Base-by-base conservation (phyloP, 2,113 vertebrate species). In the Ariopsis seemanni region DNA sequence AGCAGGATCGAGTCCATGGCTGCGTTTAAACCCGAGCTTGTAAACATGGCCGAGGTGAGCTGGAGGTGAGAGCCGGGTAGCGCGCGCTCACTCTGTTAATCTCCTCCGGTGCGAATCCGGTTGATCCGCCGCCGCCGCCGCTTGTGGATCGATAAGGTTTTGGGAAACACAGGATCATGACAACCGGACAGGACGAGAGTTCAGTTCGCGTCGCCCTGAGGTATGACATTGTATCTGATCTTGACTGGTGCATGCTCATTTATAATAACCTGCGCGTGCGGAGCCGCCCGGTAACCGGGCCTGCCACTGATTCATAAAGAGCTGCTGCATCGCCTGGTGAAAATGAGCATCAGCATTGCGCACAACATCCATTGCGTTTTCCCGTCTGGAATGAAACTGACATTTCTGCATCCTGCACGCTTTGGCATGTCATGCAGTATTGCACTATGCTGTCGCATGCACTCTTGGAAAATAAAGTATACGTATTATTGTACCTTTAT, bases 191-290 rank as follows among this genome's bases (percentile, higher is more conserved):
- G 93, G 97, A 98, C 89, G 97, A 98, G 90, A 98, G 97, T 94
- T 95, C 97, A 1, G 97, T 98, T 89, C 95, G 97, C 10, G 97
- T 99, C 90, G 97, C 97, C 25, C 95, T 98, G 94, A 97, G 97
- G 97, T 98, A 93, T 95, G 42, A 42, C 42, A 12, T 57, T 53
- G 5, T 11, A 18, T 12, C 10, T n/a, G 60, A 75, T 55, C 25
- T n/a, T 62, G 30, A 18, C 34, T 63, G 65, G 55, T 27, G 62
- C n/a, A n/a, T 50, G 30, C n/a, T 69, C 25, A 12, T 67, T 57
- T 71, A 85, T 89, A 67, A 87, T 86, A 86, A 86, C 81, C 69
- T 22, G 63, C 14, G 86, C 17, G 57, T 8, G 69, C n/a, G 81
- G 81, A 77, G 58, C 86, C 86, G 86, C 86, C 82, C 72, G 87